phyloP scores from a whole-genome alignment of 2,888 invertebrate genomes.

The Crepidodera aurea region DNA sequence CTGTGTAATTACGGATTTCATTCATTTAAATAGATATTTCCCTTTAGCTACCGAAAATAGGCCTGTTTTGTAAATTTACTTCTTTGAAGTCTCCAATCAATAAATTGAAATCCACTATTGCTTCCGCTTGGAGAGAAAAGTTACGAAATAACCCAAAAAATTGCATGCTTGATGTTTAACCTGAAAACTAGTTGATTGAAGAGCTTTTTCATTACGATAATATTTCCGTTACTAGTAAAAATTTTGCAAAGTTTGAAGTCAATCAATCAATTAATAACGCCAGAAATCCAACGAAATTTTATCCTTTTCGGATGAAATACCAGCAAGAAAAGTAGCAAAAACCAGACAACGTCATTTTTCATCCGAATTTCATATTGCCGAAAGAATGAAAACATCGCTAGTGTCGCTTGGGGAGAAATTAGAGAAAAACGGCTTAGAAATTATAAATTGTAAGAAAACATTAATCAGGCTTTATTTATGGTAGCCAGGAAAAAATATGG shows the following conservation, averaged over 20 bases:
- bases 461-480: slow-evolving; percentile 31
- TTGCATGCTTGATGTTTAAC: no score
- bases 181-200: no score
- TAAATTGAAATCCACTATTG: no score
- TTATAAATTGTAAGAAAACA: slow-evolving; percentile 30
- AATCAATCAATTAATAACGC: slow-evolving; percentile 30
- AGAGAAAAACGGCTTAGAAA: slow-evolving; percentile 28
- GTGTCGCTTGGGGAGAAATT: slow-evolving; percentile 30
- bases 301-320: slow-evolving; percentile 15
- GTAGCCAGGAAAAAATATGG: neutral
- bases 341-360: slow-evolving; percentile 30
- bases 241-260: neutral
- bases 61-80: no score
- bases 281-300: slow-evolving; percentile 20
- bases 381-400: slow-evolving; percentile 22
- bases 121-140: no score
- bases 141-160: no score
- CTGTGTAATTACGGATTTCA: no score
- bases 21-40: no score
- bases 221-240: neutral
- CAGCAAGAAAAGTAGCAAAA: slow-evolving; percentile 17
- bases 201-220: no score
- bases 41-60: no score
- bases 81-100: no score
- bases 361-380: slow-evolving; percentile 27